Evolutionary conservation across 2,888 invertebrate genomes (phyloP).

Genomic region (Kuschelorhynchus macadamiae): DNA sequence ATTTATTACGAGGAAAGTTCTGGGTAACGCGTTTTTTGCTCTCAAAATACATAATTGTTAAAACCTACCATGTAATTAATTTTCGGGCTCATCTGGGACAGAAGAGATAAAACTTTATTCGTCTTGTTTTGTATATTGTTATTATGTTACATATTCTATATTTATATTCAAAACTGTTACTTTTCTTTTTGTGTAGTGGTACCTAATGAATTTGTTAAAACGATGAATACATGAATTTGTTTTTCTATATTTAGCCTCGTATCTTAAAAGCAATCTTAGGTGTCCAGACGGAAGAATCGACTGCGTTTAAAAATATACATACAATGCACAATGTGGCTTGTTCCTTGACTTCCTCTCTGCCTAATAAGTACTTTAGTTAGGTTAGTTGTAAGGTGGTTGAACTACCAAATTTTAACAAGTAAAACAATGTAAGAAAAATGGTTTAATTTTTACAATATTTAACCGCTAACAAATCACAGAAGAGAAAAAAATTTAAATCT

Average conservation of each 20-base stretch:
- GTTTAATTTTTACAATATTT: too few species aligned
- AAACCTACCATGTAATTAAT: too few species aligned
- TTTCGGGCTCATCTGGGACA: too few species aligned
- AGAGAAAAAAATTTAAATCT: background rate
- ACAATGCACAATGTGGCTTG: conserved; percentile 35
- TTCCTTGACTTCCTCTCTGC: conserved; percentile 35
- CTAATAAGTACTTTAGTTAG: conserved; percentile 20
- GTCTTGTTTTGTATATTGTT: background rate
- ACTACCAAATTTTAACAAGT: conserved; percentile 8
- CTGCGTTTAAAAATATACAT: conserved; percentile 44
- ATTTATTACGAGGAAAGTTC: too few species aligned
- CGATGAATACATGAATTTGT: conserved; percentile 38
- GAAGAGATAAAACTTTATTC: too few species aligned
- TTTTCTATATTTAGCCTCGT: conserved; percentile 36
- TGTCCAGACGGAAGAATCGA: conserved; percentile 30
- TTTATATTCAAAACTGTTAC: conserved; percentile 4
- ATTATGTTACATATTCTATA: background rate
- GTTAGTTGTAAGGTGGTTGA: conserved; percentile 24
- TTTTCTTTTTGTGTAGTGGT: conserved; percentile 8
- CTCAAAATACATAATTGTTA: too few species aligned
- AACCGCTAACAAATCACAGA: background rate
- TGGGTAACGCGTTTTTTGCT: too few species aligned
- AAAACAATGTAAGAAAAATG: too few species aligned
- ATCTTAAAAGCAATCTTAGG: conserved; percentile 28
- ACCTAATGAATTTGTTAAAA: conserved; percentile 25